Percentiles rank a stretch among this genome's conserved stretches.
phyloP scores from a whole-genome alignment of 2,113 vertebrate genomes.

The Dicaeum eximium region DNA sequence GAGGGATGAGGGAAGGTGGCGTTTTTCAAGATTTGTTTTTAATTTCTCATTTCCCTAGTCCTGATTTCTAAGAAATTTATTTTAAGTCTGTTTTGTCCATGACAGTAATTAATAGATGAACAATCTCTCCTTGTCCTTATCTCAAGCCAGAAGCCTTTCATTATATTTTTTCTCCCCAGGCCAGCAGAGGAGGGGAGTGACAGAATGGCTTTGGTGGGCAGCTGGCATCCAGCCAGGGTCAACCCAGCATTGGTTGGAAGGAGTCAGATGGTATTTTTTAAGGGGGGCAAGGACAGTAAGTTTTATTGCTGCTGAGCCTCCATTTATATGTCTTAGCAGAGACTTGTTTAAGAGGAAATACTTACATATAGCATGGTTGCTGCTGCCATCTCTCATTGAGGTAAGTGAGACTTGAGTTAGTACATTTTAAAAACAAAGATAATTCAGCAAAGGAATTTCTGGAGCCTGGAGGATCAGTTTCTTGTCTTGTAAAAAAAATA shows the following conservation, averaged over 20 bases:
- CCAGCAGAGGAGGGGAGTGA: not conserved
- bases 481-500: not conserved
- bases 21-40: not conserved
- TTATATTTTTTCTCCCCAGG: not conserved
- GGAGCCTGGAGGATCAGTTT: not conserved
- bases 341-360: not conserved
- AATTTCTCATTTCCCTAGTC: not conserved
- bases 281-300: accelerated
- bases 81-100: not conserved
- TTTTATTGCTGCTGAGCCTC: not conserved
- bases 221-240: not conserved
- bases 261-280: not conserved
- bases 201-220: not conserved
- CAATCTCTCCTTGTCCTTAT: not conserved
- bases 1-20: not conserved
- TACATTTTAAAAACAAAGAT: not conserved
- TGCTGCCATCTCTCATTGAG: not conserved
- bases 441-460: not conserved
- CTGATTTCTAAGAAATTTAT: not conserved
- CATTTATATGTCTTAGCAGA: not conserved
- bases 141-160: not conserved
- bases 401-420: not conserved
- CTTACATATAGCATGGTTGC: not conserved
- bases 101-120: not conserved
- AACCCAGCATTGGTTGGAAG: not conserved